Evolutionary conservation across 2,113 vertebrate genomes (phyloP).

Genomic region (Pelvicachromis taeniatus): DNA sequence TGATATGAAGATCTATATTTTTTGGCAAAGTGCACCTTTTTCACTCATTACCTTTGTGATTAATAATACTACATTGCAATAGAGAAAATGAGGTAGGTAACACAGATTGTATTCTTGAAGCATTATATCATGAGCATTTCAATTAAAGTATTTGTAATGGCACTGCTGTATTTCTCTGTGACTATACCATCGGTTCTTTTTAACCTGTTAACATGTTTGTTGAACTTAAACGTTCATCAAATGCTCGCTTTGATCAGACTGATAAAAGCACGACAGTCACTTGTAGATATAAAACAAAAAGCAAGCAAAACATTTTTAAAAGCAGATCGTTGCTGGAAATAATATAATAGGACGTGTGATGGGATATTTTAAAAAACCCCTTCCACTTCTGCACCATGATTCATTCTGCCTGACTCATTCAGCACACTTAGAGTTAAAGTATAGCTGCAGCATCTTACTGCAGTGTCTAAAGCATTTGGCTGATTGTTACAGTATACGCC

Average conservation of each 20-base stretch:
- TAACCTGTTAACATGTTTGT: not conserved
- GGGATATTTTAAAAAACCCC: not conserved
- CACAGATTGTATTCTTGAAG: not conserved
- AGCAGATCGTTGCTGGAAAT: not conserved
- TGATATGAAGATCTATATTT: slow-evolving; percentile 54
- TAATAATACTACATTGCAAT: not conserved
- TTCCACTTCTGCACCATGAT: slow-evolving; percentile 46
- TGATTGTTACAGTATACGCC: slow-evolving; percentile 73
- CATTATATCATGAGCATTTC: slow-evolving; percentile 3
- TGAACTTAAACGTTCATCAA: not conserved
- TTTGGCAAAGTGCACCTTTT: slow-evolving; percentile 26
- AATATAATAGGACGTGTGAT: not conserved
- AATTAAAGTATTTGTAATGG: not conserved
- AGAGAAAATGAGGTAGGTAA: not conserved
- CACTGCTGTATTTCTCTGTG: not conserved
- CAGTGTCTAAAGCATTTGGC: slow-evolving; percentile 77
- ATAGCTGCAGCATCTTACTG: slow-evolving; percentile 84
- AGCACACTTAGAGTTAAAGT: slow-evolving; percentile 75
- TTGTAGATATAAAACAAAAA: not conserved
- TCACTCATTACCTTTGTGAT: slow-evolving; percentile 17
- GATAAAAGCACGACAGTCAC: not conserved
- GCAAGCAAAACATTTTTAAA: not conserved
- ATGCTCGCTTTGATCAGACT: slow-evolving; percentile 1
- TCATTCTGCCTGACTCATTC: slow-evolving; percentile 56
- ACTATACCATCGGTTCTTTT: not conserved